Base-by-base conservation (phyloP, 1,140 invertebrate genomes). In the Drosophila serrata region DNA sequence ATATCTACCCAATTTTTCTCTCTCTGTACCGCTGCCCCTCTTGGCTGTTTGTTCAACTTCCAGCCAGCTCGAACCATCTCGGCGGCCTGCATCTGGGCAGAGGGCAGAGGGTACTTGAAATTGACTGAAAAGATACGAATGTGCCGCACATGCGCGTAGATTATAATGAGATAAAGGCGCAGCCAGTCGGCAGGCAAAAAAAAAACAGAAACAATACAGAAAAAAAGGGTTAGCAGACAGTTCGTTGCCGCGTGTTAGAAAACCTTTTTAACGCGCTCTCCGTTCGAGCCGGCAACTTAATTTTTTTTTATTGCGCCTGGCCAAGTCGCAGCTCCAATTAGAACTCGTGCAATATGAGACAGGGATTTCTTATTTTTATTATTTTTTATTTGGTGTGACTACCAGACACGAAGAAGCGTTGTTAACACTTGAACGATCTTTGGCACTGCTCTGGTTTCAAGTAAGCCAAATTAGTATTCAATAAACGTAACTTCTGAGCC, bases 91-190 rank as follows among this genome's bases (percentile, higher is more conserved):
- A 85, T 62, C 78, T 77, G 69, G 56, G 19, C 49, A 53, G 49
- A 53, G 81, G 70, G 65, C 70, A 87, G 81, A 88, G 79, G 79
- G 84, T 88, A 88, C 82, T 87, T 88, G 80, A 87, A 87, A 87
- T 77, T 88, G 82, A 87, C 84, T 87, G 76, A 80, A 87, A 79
- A 88, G 82, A 86, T 86, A 77, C 73, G 74, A 77, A 77, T 77
- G 81, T 88, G 84, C 82, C 82, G 82, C 82, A 88, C 84, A 88
- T 88, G 84, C 75, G 84, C 82, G 82, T 86, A 86, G 82, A 86
- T 86, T 87, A 87, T 82, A 82, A 76, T 87, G 65, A 86, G 82
- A 87, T 88, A 87, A 88, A 87, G 56, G 79, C 60, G 75, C 53
- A 40, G 72, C 72, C 69, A 51, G 61, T 55, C 39, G 67, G n/a